Base-by-base conservation (phyloP, 2,113 vertebrate species). In the Cervus canadensis region DNA sequence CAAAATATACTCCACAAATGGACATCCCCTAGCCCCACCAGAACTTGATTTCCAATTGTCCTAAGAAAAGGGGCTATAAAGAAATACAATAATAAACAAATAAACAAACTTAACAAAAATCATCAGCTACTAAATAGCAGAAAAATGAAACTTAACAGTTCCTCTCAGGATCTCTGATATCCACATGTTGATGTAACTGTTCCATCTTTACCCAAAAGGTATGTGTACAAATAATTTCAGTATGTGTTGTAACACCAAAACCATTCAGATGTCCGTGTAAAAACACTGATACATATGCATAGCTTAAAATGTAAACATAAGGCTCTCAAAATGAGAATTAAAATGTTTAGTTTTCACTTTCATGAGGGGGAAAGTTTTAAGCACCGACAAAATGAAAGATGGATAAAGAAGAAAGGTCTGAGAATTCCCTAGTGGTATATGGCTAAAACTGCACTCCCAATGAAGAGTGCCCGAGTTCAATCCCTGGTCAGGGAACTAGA, bases 221-320 rank as follows among this genome's bases (percentile, higher is more conserved):
- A 90, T 91, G 59, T 95, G 95, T 98, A 94, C 52, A 93, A 87
- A 94, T 97, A 98, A 97, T 78, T 97, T 97, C 82, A 93, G 91
- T 52, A 97, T 89, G 89, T 98, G 98, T 98, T 95, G 87, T 94
- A 98, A 97, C 83, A 96, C 86, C 95, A 97, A 95, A 98, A 87
- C 50, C 95, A 97, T 97, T 97, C 97, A 94, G 97, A 97, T 78
- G 92, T 96, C 92, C 93, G 97, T 94, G 97, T 97, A 97, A 97
- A 88, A 96, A 98, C 94, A 97, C 95, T 94, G 95, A 98, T 97
- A 96, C 94, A 98, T 96, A 98, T 85, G 92, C 93, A 98, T 84
- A 93, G 50, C 60, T 79, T 21, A 57, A 97, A 98, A 98, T 85
- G 93, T 95, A 98, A 97, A 97, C 52, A 98, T 96, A 71, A 78